Evolutionary conservation across 1,140 invertebrate species (phyloP), one percentile per base, ranked within the genome.

Genomic region (Drosophila parabipectinata): DNA sequence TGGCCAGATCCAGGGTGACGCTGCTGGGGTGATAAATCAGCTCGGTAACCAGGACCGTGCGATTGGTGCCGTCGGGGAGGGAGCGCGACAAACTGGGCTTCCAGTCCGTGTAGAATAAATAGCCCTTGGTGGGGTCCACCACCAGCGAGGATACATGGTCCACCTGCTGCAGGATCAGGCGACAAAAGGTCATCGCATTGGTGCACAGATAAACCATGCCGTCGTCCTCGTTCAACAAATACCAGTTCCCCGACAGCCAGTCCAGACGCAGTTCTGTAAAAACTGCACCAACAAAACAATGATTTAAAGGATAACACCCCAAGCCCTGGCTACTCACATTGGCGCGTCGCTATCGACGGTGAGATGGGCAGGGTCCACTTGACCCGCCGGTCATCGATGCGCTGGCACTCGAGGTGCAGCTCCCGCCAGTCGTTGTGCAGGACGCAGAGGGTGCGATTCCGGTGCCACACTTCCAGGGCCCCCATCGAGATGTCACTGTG

Each of bases 181-280:
- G 93, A 92, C 96, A 95, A 91, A 93, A 93, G 57, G 92, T 92
- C 90, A 96, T 93, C 30, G 92, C 92, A 74, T 92, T 93, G 60
- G 93, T 94, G 92, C 95, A 98, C 74, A 95, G 93, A 92, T 95
- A 96, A 80, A 97, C 93, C 92, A 95, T 92, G 92, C 96, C 94
- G 87, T 95, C 92, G 76, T 93, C 92, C 92, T 95, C 94, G 92
- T 98, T 97, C 57, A 97, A 92, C 77, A 98, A 94, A 92, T 98
- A 98, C 94, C 97, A 96, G 91, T 97, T 97, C 66, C 94, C 94
- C 34, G 95, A 94, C 15, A 98, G 92, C 97, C 97, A 98, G 91
- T 98, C 97, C 62, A 97, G 93, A 2, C 96, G 95, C 50, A 98
- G 92, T 83, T 96, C 94, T 77, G 94, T 94, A 48, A 96, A 94